Evolutionary conservation across 2,113 vertebrate species (phyloP).

Genomic region (Peromyscus polionotus): DNA sequence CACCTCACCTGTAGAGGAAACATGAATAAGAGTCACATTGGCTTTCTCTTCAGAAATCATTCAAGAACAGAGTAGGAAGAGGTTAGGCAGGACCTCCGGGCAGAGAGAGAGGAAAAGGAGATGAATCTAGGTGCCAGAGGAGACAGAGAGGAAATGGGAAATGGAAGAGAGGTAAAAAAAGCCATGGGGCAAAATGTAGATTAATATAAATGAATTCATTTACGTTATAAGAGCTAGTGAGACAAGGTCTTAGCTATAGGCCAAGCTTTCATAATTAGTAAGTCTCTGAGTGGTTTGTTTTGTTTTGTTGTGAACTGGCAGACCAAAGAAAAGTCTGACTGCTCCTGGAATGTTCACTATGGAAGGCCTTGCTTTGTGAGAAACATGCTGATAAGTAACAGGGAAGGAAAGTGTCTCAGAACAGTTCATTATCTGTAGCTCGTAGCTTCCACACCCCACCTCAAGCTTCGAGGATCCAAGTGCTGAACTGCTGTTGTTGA

Average conservation of each 20-base stretch:
- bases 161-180: neutral
- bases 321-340: neutral
- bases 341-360: neutral
- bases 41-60: conserved; percentile 19
- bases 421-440: neutral
- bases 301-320: neutral
- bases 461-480: neutral
- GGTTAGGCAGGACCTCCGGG: neutral
- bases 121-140: neutral
- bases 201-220: neutral
- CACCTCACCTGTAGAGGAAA: neutral
- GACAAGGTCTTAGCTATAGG: neutral
- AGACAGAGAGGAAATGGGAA: neutral
- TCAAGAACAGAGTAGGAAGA: neutral
- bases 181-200: neutral
- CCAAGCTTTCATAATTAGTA: neutral
- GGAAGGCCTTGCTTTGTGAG: neutral
- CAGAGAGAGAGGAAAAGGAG: neutral
- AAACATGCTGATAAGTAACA: neutral
- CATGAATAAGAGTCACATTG: neutral
- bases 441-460: neutral
- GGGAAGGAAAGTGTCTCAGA: neutral
- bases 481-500: neutral
- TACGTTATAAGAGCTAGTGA: neutral
- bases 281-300: neutral